Percentiles rank a stretch among this genome's conserved stretches.
These are phyloP conservation scores for Caenorhabditis sp. DNA, from an alignment of 2,888 invertebrate genomes.

Conservation along the genomic window DNA sequence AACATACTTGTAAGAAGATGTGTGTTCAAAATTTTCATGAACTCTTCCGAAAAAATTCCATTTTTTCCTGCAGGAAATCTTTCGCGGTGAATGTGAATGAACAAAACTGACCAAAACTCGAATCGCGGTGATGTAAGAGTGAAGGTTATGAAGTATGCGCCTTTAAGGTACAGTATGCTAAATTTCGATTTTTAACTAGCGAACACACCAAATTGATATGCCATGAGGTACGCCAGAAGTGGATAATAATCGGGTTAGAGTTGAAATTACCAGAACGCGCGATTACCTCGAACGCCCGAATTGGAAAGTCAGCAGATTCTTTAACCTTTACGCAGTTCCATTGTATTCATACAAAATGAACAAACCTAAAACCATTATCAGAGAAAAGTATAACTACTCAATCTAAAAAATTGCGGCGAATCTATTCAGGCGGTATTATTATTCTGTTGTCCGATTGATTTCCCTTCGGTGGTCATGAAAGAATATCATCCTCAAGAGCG, in stretches of 20 bases:
- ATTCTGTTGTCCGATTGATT: slow-evolving; percentile 5
- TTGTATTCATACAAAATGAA: neutral
- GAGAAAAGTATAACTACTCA: neutral
- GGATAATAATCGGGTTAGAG: neutral
- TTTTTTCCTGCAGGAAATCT: too few relatives aligned
- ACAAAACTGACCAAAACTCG: neutral
- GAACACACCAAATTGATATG: too few relatives aligned
- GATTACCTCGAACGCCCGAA: neutral
- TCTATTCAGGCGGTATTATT: neutral
- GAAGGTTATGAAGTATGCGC: neutral
- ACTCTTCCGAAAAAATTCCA: too few relatives aligned
- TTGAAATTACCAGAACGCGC: too few relatives aligned
- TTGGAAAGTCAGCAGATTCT: neutral
- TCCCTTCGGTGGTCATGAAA: neutral
- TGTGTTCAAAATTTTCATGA: too few relatives aligned
- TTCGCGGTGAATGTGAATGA: neutral
- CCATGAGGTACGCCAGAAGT: too few relatives aligned
- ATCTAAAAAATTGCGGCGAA: neutral
- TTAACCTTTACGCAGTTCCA: neutral
- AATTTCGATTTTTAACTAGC: too few relatives aligned
- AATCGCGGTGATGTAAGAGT: too few relatives aligned
- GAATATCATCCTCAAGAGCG: slow-evolving; percentile 8
- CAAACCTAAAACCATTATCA: neutral
- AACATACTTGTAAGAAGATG: neutral
- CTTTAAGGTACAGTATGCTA: neutral